Base-by-base conservation (phyloP, 1,140 invertebrate species). In the Cydia strobilella region DNA sequence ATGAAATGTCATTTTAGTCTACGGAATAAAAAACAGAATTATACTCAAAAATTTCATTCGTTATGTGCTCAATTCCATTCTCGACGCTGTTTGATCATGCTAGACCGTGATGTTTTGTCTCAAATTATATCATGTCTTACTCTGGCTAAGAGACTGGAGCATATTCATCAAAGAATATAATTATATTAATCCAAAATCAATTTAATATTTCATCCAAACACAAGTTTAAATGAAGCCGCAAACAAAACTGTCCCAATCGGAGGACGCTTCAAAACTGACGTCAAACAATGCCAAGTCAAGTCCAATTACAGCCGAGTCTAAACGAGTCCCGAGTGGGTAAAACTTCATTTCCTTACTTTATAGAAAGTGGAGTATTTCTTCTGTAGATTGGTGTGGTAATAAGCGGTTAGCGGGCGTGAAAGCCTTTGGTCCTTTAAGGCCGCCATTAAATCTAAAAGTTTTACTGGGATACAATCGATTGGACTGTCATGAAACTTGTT, bases 291-390 rank as follows among this genome's bases (percentile, higher is more conserved):
- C 81, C 80, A 81, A 87, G 83, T 85, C 81, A 78, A 85, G 82
- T 88, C 82, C 83, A 90, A 87, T 89, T 88, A 89, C 79, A 82
- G 74, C 72, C 42, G 76, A 86, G 80, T 85, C 83, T 79, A 84
- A 88, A 86, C 84, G 85, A 88, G 80, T 81, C 84, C 81, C 85
- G 66, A 85, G 83, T 83, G 84, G 82, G 79, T 80, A 79, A 80
- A 89, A 88, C 84, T 90, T 88, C 86, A 90, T 88, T 90, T 86
- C 82, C 84, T 84, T 84, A 84, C 83, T 89, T 69, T 88, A 88
- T 86, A 88, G 84, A 84, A 86, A 87, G 84, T 87, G 80, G 84
- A 87, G 85, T 76, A 84, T 89, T 87, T 85, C 82, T 82, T 81
- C 77, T 78, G 74, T 63, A 74, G 73, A 75, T 75, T 78, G 48